A percentile compares a stretch with the other conserved stretches of the same genome.
phyloP scores from a whole-genome alignment of 2,888 invertebrate species.

The Serrognathus titanus region DNA sequence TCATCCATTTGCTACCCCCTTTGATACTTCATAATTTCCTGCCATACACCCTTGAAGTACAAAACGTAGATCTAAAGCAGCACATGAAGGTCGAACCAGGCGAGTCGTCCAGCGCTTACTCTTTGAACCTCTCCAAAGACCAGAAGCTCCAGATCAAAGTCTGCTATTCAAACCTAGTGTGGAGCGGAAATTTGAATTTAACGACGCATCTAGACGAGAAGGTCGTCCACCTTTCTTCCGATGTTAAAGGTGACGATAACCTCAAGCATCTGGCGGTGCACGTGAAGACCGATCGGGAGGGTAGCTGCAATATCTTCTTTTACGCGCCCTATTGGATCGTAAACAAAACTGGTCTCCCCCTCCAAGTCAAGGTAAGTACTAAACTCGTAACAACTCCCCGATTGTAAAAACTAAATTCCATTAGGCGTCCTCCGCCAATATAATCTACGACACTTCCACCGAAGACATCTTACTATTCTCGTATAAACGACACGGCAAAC shows the following conservation, averaged over 20 bases:
- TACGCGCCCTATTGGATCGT: slow-evolving; percentile 86
- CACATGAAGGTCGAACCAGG: slow-evolving; percentile 65
- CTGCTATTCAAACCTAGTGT: slow-evolving; percentile 65
- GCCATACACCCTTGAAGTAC: slow-evolving; percentile 67
- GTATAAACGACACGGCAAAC: slow-evolving; percentile 54
- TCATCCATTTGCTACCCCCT: slow-evolving; percentile 70
- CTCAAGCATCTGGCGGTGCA: slow-evolving; percentile 66
- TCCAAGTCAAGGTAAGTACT: slow-evolving; percentile 67
- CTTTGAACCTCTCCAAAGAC: slow-evolving; percentile 56
- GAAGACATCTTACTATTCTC: slow-evolving; percentile 71
- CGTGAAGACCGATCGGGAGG: slow-evolving; percentile 61
- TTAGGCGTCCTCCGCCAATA: slow-evolving; percentile 62
- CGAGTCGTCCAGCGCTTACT: slow-evolving; percentile 67
- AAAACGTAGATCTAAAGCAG: slow-evolving; percentile 51
- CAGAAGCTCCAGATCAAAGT: slow-evolving; percentile 53
- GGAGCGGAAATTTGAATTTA: slow-evolving; percentile 68
- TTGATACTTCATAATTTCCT: slow-evolving; percentile 72
- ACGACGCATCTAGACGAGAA: slow-evolving; percentile 62
- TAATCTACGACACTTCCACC: slow-evolving; percentile 55
- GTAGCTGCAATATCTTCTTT: slow-evolving; percentile 63
- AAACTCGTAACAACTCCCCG: background rate
- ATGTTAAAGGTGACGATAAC: slow-evolving; percentile 60
- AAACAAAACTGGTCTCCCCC: slow-evolving; percentile 80
- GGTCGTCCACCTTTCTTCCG: slow-evolving; percentile 51
- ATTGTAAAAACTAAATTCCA: slow-evolving; percentile 6